Base-by-base conservation (phyloP, 2,113 vertebrate genomes). In the Actenoides lindsayi region DNA sequence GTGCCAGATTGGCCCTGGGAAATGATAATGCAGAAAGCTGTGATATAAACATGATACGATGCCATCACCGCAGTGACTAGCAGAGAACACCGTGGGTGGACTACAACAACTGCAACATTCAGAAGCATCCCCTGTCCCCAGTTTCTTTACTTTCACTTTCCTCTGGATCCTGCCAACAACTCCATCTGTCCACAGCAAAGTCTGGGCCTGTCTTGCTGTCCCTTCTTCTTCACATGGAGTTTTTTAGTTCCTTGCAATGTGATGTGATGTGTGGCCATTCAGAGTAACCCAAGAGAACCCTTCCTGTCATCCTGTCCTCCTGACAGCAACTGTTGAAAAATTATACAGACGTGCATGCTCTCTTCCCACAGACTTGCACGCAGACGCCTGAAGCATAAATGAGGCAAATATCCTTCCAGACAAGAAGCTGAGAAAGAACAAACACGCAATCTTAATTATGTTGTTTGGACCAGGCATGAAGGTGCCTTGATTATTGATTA, bases 131-230 rank as follows among this genome's bases (percentile, higher is more conserved):
- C 9, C 28, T 23, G 21, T 14, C n/a, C 44, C n/a, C 27, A 50
- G 9, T 46, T 93, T 63, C 23, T 42, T 35, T 30, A 15, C 23
- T 54, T 67, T 86, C 44, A 56, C 4, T 25, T 81, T 84, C 30
- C 39, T 75, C 75, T 57, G 54, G 11, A 33, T 82, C 20, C 44
- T 56, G 21, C 9, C 54, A 46, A 42, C 35, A n/a, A 41, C 7
- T 64, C 16, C 6, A 64, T 13, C 20, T 51, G 50, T 20, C 9
- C n/a, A 9, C 0, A 1, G 41, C 13, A 60, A 54, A 60, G n/a
- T 5, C 64, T 50, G 11, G 7, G 9, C 28, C 25, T 8, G 27
- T 48, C 30, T 90, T 67, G 14, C 31, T 68, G 5, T 2, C 19
- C 13, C 12, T 54, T 68, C 6, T 44, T 81, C 54, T 64, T 56